Base-by-base conservation (phyloP, 1,140 invertebrate genomes). In the Bemisia tabaci region DNA sequence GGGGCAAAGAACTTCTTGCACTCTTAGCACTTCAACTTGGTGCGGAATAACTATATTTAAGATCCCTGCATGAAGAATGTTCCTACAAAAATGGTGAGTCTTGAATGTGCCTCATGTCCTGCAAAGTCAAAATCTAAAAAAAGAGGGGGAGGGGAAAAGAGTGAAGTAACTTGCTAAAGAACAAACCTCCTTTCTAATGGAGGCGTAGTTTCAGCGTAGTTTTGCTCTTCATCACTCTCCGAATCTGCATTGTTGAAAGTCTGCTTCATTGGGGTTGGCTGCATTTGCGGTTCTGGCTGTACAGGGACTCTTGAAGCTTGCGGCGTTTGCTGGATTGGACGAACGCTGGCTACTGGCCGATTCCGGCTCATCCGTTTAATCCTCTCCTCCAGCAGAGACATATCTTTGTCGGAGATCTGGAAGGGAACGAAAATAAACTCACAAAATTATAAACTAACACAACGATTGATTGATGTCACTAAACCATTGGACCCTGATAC, bases 361-460 rank as follows among this genome's bases (percentile, higher is more conserved):
- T 80, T 88, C 74, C 92, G 91, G 22, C 87, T 83, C 11, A 89
- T 87, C 48, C 93, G 82, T 74, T 96, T 96, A 62, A 99, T 96
- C 60, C 96, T 82, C 77, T 98, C 95, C 74, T 98, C 95, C 25
- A 99, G 78, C 67, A 97, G 81, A 1, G 91, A 91, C 72, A 91
- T 84, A 75, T 98, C 95, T 80, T 98, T 98, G 72, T 97, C 94
- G 23, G 88, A 90, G 73, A 95, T 86, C 88, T 93, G 74, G 26
- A 75, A 26, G 48, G 22, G 24, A 25, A 26, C 9, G 24, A 26
- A 21, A 25, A 23, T 23, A n/a, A 63, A 58, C 24, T 60, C 60
- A 71, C n/a, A 59, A n/a, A 59, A 59, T 12, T 22, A n/a, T n/a
- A n/a, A n/a, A 12, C n/a, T 59, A 60, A n/a, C n/a, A n/a, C n/a